phyloP scores from a whole-genome alignment of 2,113 vertebrate genomes.

The Odobenus rosmarus region DNA sequence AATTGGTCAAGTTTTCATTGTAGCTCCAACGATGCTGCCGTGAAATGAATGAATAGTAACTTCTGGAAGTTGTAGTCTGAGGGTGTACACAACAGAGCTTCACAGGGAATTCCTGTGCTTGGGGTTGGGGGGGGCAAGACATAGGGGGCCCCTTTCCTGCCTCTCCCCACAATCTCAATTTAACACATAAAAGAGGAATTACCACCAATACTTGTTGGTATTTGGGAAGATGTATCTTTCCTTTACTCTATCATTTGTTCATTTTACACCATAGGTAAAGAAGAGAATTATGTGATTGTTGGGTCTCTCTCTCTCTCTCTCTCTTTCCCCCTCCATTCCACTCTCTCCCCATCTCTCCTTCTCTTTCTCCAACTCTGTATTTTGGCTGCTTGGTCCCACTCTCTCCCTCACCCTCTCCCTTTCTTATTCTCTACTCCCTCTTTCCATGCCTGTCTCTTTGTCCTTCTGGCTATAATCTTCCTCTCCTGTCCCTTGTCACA shows the following conservation, averaged over 20 bases:
- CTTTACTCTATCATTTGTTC: neutral
- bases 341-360: neutral
- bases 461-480: neutral
- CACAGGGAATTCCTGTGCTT: neutral
- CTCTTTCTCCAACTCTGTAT: neutral
- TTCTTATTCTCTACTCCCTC: neutral
- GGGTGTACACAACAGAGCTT: neutral
- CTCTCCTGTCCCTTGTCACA: neutral
- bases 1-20: neutral
- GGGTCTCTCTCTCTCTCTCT: neutral
- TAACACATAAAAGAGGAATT: neutral
- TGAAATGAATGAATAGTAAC: neutral
- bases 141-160: neutral
- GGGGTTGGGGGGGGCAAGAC: accelerated
- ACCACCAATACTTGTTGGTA: neutral
- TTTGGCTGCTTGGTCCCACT: neutral
- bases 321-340: neutral
- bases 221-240: neutral
- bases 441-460: neutral
- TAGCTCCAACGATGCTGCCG: neutral
- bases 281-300: neutral
- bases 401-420: neutral
- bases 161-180: neutral
- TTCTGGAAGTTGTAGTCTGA: neutral
- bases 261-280: neutral